These are phyloP conservation scores for Oligia fasciuncula DNA, from an alignment of 2,888 invertebrate species.

Conservation along the genomic window DNA sequence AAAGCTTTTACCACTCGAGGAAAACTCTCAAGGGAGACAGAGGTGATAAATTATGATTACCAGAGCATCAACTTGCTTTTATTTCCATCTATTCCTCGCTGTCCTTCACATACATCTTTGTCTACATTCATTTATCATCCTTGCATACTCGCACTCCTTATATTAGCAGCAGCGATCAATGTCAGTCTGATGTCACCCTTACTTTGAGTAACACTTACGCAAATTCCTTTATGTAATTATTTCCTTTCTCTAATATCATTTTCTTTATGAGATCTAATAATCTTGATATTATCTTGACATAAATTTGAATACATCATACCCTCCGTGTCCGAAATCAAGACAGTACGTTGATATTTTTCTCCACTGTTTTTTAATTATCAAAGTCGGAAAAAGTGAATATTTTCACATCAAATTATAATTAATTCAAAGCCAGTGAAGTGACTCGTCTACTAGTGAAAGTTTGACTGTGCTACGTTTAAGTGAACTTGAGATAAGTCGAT, in stretches of 20 bases:
- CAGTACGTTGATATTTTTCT: too few species aligned
- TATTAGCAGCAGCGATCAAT: conserved; percentile 57
- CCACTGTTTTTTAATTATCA: too few species aligned
- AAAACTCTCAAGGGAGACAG: conserved; percentile 43
- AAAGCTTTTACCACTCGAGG: conserved; percentile 49
- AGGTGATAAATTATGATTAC: conserved; percentile 67
- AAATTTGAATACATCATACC: too few species aligned
- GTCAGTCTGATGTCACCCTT: conserved; percentile 55
- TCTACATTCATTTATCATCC: conserved; percentile 63
- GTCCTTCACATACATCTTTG: conserved; percentile 60
- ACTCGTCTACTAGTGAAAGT: too few species aligned
- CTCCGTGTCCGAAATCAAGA: too few species aligned
- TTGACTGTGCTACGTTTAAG: too few species aligned
- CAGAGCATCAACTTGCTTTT: conserved; percentile 63
- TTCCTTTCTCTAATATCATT: conserved; percentile 28
- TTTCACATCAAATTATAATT: too few species aligned
- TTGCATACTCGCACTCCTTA: conserved; percentile 44
- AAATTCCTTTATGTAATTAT: conserved; percentile 21
- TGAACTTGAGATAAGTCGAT: too few species aligned
- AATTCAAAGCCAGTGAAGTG: too few species aligned
- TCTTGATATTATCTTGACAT: background rate
- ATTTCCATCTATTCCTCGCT: conserved; percentile 60
- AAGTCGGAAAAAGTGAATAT: too few species aligned
- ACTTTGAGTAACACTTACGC: conserved; percentile 39
- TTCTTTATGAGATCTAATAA: conserved; percentile 10